These are phyloP conservation scores for Florisuga fusca DNA, from an alignment of 2,797 vertebrate species.

Conservation along the genomic window DNA sequence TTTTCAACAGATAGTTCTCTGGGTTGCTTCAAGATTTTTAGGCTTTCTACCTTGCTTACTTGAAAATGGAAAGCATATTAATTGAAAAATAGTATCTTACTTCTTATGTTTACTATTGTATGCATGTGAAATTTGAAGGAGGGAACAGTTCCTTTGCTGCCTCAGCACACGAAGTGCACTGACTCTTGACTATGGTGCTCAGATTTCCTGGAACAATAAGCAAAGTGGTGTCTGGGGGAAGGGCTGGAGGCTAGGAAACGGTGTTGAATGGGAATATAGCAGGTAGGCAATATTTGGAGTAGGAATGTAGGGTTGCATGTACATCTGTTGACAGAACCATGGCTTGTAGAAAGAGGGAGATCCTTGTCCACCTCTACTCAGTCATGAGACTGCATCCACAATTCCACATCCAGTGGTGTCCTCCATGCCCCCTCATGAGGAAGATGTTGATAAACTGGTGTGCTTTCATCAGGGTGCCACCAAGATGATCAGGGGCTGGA, in stretches of 20 bases:
- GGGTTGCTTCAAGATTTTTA: slow-evolving; percentile 39
- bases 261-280: neutral
- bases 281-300: neutral
- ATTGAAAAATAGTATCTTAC: neutral
- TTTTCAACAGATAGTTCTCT: slow-evolving; percentile 64
- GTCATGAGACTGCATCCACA: neutral
- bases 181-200: neutral
- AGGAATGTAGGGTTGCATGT: neutral
- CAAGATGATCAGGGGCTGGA: neutral
- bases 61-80: slow-evolving; percentile 45
- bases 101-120: neutral
- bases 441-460: neutral
- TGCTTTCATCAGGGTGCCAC: neutral
- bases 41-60: neutral
- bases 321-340: neutral
- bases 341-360: neutral
- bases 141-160: neutral
- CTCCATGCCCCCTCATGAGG: neutral
- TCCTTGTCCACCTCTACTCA: neutral
- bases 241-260: neutral
- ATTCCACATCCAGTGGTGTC: neutral
- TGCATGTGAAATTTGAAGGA: neutral
- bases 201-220: neutral
- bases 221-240: neutral
- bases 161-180: neutral